These are phyloP conservation scores for Upupa epops DNA, from an alignment of 2,113 vertebrate genomes.

Conservation along the genomic window DNA sequence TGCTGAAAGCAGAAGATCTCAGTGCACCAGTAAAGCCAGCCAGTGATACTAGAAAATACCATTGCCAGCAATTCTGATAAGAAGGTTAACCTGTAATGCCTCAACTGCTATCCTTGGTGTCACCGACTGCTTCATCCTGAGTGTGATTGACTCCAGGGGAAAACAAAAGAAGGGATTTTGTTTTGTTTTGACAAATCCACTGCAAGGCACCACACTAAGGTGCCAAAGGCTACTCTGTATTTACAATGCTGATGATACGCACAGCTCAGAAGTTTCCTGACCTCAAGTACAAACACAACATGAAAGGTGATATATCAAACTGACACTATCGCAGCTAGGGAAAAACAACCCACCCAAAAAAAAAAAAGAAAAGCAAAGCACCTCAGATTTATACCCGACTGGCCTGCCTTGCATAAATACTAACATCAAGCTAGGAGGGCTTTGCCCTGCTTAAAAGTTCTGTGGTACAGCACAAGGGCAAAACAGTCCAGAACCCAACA, in stretches of 20 bases:
- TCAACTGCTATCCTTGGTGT: constrained; percentile 50
- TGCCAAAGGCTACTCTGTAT: constrained; percentile 66
- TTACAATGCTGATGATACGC: constrained; percentile 56
- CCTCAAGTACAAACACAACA: constrained; percentile 65
- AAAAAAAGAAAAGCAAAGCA: background rate
- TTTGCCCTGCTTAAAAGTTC: background rate
- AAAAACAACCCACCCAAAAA: background rate
- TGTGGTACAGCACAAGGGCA: constrained; percentile 21
- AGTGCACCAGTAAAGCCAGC: constrained; percentile 9
- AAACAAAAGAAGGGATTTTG: constrained; percentile 44
- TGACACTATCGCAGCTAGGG: constrained; percentile 65
- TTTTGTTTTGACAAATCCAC: constrained; percentile 53
- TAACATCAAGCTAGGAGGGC: constrained; percentile 16
- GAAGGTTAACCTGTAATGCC: constrained; percentile 58
- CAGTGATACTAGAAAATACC: constrained; percentile 46
- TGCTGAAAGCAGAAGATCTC: constrained; percentile 49
- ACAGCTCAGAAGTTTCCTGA: constrained; percentile 64
- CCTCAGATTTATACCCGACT: constrained; percentile 51
- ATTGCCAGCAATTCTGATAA: constrained; percentile 48
- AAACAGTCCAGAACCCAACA: background rate
- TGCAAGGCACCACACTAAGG: constrained; percentile 41
- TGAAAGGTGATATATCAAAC: constrained; percentile 72
- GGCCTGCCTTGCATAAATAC: constrained; percentile 49
- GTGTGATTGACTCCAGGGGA: constrained; percentile 60
- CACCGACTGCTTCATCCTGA: constrained; percentile 61